Evolutionary conservation across 1,140 invertebrate genomes (phyloP).

Genomic region (Bombus waltoni): DNA sequence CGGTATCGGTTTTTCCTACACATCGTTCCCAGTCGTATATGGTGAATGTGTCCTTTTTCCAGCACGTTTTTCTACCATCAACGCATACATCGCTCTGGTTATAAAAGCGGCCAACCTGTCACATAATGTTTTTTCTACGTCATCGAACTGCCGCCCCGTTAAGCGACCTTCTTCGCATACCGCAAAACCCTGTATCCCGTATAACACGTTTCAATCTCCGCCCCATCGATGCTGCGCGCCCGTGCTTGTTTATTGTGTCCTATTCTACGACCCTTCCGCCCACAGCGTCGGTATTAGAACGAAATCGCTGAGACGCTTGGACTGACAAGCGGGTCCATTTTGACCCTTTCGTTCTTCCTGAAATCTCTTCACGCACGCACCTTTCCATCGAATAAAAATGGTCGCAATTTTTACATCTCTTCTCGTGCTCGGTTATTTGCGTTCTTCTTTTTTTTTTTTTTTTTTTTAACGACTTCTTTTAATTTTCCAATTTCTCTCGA

Average conservation of each 20-base stretch:
- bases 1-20: slow-evolving; percentile 48
- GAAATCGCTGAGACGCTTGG: slow-evolving; percentile 11
- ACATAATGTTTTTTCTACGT: slow-evolving; percentile 52
- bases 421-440: no score
- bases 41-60: slow-evolving; percentile 33
- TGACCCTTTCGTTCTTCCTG: not conserved
- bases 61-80: slow-evolving; percentile 54
- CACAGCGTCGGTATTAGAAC: not conserved
- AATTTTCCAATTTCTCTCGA: no score
- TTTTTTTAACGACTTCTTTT: no score
- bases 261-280: not conserved
- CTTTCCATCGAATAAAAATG: no score
- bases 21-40: not conserved
- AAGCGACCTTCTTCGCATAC: slow-evolving; percentile 33
- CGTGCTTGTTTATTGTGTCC: slow-evolving; percentile 11
- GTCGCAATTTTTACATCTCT: no score
- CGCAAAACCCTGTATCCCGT: slow-evolving; percentile 29
- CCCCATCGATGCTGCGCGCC: slow-evolving; percentile 20
- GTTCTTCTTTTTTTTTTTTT: no score
- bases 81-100: slow-evolving; percentile 37
- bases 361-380: not conserved
- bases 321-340: slow-evolving; percentile 5
- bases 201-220: slow-evolving; percentile 38
- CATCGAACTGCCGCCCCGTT: slow-evolving; percentile 36
- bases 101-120: slow-evolving; percentile 44